Conservation (phyloP, 2,888 invertebrate species). For the Alsophila aescularia region DNA sequence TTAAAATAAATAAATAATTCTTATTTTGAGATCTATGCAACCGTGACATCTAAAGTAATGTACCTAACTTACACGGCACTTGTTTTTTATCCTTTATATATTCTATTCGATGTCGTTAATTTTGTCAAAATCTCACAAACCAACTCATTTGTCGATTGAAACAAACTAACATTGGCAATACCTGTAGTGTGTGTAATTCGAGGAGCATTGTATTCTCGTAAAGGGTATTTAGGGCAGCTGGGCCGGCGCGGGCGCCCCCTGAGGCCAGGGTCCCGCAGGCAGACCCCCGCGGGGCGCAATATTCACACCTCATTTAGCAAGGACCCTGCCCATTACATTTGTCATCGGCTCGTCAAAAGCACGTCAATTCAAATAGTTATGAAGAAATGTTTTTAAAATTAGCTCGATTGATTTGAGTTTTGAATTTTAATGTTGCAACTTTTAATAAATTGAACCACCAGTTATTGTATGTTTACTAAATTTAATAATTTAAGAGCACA, state of each 20-base stretch:
- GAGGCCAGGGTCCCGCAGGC: slow-evolving; percentile 56
- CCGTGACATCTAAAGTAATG: too few species aligned
- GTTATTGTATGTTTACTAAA: background rate
- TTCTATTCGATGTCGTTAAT: too few species aligned
- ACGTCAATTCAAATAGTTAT: slow-evolving; percentile 59
- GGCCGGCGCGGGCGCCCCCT: slow-evolving; percentile 56
- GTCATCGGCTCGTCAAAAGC: slow-evolving; percentile 61
- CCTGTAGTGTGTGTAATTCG: slow-evolving; percentile 74
- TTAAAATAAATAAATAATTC: too few species aligned
- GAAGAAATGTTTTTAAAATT: slow-evolving; percentile 49
- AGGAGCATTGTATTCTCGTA: slow-evolving; percentile 60
- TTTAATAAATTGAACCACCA: background rate
- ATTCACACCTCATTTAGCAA: slow-evolving; percentile 84
- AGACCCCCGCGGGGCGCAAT: slow-evolving; percentile 74
- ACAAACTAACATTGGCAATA: slow-evolving; percentile 55
- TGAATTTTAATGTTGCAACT: slow-evolving; percentile 15
- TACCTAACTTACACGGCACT: too few species aligned
- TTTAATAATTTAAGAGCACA: background rate
- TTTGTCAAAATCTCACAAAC: too few species aligned
- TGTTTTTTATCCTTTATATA: too few species aligned
- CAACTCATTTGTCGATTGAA: background rate
- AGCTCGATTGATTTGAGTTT: slow-evolving; percentile 45
- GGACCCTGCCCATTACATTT: slow-evolving; percentile 70
- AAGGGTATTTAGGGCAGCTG: slow-evolving; percentile 70
- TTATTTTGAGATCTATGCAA: too few species aligned